A percentile compares a stretch with the other conserved stretches of the same genome.
These are phyloP conservation scores for Mormoops blainvillei DNA, from an alignment of 2,113 vertebrate genomes.

Conservation along the genomic window DNA sequence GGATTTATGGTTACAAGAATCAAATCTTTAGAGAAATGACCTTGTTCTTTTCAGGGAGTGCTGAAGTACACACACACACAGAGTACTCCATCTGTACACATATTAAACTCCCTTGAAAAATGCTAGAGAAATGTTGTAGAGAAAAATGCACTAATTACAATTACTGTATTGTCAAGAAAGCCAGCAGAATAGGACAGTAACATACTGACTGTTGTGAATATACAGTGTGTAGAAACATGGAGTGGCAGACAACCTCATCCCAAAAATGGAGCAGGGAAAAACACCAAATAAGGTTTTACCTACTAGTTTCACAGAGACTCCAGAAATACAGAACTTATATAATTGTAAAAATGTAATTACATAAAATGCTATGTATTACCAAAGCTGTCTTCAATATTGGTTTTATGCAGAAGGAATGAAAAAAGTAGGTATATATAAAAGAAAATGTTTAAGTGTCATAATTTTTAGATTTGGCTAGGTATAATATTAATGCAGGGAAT, in stretches of 20 bases:
- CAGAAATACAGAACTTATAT: neutral
- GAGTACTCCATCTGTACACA: neutral
- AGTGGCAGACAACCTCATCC: neutral
- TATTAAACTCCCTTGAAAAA: neutral
- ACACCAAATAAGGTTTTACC: neutral
- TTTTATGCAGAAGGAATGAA: neutral
- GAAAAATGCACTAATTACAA: neutral
- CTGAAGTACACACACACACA: neutral
- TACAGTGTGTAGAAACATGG: neutral
- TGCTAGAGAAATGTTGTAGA: neutral
- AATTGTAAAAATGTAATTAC: neutral
- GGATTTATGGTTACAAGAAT: neutral
- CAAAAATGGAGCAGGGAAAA: neutral
- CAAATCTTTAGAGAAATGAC: neutral
- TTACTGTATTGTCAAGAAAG: neutral
- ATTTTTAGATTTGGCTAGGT: neutral
- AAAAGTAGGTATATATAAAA: neutral
- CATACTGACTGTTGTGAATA: neutral
- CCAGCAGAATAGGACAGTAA: neutral
- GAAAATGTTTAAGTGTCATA: neutral
- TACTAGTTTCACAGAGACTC: neutral
- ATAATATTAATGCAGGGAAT: neutral
- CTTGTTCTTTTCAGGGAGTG: neutral
- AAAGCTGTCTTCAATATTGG: neutral
- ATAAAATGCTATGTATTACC: neutral